phyloP scores from a whole-genome alignment of 2,888 invertebrate species.

The Idaea aversata region DNA sequence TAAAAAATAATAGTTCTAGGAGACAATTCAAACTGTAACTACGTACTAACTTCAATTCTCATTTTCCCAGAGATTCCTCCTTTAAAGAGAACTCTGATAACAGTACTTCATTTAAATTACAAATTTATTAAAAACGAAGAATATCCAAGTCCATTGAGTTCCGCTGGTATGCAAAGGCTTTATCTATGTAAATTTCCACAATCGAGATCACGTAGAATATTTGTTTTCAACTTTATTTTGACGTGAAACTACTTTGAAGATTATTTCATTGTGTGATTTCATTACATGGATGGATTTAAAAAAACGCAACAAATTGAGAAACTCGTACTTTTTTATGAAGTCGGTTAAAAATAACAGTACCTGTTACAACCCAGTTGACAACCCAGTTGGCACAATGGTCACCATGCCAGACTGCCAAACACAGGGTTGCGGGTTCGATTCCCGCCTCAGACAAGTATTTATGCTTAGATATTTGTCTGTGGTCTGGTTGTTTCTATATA shows the following conservation, averaged over 20 bases:
- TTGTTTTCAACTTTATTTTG: conserved; percentile 9
- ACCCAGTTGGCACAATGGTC: too few species aligned
- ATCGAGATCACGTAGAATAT: conserved; percentile 13
- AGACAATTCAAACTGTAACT: not conserved
- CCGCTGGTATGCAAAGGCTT: conserved; percentile 14
- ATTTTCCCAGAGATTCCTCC: not conserved
- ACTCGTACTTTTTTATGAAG: too few species aligned
- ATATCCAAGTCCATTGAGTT: conserved; percentile 12
- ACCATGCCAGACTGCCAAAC: too few species aligned
- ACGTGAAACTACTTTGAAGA: not conserved
- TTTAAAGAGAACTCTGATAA: conserved; percentile 6
- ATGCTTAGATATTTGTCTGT: too few species aligned
- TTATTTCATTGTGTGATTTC: not conserved
- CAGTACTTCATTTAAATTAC: conserved; percentile 17
- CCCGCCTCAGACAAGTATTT: too few species aligned
- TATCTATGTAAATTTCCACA: conserved; percentile 17
- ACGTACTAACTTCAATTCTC: not conserved
- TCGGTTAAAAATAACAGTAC: too few species aligned
- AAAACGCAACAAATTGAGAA: too few species aligned
- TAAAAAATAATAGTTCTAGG: not conserved
- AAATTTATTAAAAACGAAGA: conserved; percentile 21
- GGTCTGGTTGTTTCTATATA: too few species aligned
- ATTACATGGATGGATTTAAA: not conserved
- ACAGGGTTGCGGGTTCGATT: too few species aligned
- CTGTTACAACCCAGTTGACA: too few species aligned